phyloP scores from a whole-genome alignment of 2,113 vertebrate genomes.

The Emydocephalus ijimae region DNA sequence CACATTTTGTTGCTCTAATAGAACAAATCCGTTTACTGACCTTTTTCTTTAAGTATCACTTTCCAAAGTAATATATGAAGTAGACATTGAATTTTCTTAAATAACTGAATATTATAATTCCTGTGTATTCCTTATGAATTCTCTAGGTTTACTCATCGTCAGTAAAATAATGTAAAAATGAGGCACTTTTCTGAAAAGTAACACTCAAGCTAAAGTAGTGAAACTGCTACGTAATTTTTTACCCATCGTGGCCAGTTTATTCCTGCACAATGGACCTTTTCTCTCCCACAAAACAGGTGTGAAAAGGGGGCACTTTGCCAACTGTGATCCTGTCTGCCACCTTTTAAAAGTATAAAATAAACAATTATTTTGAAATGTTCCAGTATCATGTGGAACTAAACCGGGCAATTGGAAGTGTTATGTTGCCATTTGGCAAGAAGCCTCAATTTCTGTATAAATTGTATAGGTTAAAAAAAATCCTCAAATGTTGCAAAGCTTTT shows the following conservation, averaged over 20 bases:
- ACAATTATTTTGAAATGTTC: background rate
- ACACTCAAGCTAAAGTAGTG: background rate
- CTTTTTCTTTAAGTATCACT: slow-evolving; percentile 38
- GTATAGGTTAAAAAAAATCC: background rate
- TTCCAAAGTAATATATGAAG: background rate
- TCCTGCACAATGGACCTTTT: background rate
- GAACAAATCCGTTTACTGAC: background rate
- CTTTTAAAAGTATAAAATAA: background rate
- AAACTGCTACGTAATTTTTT: background rate
- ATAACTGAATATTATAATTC: background rate
- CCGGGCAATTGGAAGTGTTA: background rate
- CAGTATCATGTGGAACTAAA: background rate
- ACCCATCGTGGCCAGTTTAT: background rate
- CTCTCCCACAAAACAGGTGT: background rate
- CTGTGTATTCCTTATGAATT: background rate
- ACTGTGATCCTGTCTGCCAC: background rate
- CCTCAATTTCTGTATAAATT: background rate
- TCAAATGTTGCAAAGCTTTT: slow-evolving; percentile 22
- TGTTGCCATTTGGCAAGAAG: background rate
- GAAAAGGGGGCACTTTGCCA: background rate
- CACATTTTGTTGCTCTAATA: background rate
- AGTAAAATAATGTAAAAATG: background rate
- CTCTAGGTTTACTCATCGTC: fast-evolving
- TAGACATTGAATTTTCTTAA: background rate
- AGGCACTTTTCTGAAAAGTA: background rate